These are phyloP conservation scores for Muscidifurax raptorellus DNA, from an alignment of 1,140 invertebrate species.

Conservation along the genomic window DNA sequence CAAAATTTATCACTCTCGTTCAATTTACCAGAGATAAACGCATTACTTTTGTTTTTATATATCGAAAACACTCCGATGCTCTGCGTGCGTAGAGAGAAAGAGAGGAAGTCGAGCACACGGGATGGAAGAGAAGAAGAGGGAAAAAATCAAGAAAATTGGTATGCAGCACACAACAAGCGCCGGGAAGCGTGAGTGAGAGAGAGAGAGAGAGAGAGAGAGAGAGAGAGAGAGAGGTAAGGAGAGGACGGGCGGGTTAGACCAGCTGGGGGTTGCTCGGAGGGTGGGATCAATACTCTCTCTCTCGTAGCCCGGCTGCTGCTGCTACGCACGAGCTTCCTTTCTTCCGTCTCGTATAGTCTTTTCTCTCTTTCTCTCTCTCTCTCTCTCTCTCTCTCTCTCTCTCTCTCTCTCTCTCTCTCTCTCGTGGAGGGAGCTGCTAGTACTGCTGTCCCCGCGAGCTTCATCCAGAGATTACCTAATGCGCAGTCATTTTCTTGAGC, in stretches of 20 bases:
- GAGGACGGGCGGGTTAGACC: conserved; percentile 65
- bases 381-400: neutral
- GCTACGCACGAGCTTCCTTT: conserved; percentile 61
- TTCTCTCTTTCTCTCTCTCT: conserved; percentile 34
- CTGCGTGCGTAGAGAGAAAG: conserved; percentile 62
- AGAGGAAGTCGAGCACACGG: conserved; percentile 61
- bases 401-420: conserved; percentile 9
- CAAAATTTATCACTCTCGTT: neutral
- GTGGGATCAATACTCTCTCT: conserved; percentile 74
- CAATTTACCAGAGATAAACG: neutral
- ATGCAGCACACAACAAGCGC: conserved; percentile 75
- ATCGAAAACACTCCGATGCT: conserved; percentile 1
- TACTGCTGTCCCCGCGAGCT: conserved; percentile 44
- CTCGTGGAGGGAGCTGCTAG: neutral
- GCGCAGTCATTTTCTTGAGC: conserved; percentile 31
- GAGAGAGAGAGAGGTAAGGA: conserved; percentile 64
- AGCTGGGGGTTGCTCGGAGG: conserved; percentile 70
- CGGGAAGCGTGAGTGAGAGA: neutral
- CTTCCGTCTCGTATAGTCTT: conserved; percentile 56
- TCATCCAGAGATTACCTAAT: conserved; percentile 40
- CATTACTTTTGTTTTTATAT: conserved; percentile 26
- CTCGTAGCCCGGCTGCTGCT: conserved; percentile 58
- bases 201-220: neutral
- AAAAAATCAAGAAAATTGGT: conserved; percentile 75
- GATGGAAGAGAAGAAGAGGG: conserved; percentile 58